Percentiles rank a stretch among this genome's conserved stretches.
Conservation (phyloP, 1,140 invertebrate species). For the Streblospio benedicti region DNA sequence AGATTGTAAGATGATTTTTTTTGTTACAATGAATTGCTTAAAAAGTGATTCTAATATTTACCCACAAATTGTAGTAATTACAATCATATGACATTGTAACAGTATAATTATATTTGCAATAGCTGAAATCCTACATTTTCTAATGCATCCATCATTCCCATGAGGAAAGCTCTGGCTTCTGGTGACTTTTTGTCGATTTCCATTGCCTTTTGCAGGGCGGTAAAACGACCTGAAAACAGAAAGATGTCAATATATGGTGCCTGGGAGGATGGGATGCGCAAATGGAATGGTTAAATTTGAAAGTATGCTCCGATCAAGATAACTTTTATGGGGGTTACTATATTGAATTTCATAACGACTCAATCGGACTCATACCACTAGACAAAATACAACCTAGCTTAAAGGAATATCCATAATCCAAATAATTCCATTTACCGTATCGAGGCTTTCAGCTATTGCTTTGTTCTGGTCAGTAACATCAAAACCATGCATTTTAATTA, state of each 20-base stretch:
- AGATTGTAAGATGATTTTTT: neutral
- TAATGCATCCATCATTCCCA: conserved; percentile 81
- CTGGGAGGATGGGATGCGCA: no score
- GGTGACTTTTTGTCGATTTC: conserved; percentile 54
- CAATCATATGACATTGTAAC: neutral
- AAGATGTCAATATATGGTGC: conserved; percentile 5
- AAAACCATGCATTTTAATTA: no score
- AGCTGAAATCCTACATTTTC: conserved; percentile 54
- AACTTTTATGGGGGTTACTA: no score
- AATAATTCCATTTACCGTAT: no score
- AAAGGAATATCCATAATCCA: no score
- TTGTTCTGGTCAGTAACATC: no score
- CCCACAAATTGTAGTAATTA: neutral
- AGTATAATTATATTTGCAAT: neutral
- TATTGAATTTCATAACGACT: no score
- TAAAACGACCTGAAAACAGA: conserved; percentile 52
- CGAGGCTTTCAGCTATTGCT: no score
- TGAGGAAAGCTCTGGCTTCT: conserved; percentile 52
- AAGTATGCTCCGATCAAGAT: no score
- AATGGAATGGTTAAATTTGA: no score
- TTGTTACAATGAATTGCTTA: neutral
- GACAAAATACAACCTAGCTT: no score
- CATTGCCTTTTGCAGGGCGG: conserved; percentile 56
- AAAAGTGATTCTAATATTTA: neutral
- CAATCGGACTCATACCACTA: no score